Conservation (phyloP, 2,797 vertebrate species). For the Pachyuromys duprasi region DNA sequence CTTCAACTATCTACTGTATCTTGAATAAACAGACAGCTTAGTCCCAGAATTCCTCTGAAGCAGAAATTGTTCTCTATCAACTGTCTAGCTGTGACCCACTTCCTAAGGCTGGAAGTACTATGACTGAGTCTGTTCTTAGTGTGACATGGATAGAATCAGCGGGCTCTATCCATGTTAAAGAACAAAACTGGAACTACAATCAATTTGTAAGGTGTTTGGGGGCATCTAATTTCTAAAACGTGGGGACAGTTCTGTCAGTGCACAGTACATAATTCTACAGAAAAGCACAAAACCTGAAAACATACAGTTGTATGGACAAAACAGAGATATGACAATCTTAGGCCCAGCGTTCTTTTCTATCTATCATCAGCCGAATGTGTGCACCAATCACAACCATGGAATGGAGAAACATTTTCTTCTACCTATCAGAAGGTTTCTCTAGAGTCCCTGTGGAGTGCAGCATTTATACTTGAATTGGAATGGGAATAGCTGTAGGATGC, state of each 20-base stretch:
- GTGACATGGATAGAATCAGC: too few relatives aligned
- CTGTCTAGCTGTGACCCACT: not conserved
- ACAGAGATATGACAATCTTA: not conserved
- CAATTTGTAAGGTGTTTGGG: not conserved
- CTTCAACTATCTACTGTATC: not conserved
- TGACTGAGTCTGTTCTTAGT: not conserved
- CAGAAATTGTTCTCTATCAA: not conserved
- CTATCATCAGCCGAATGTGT: not conserved
- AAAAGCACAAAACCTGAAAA: not conserved
- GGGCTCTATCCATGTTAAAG: not conserved
- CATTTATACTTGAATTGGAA: rapidly evolving
- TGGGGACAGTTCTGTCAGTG: rapidly evolving
- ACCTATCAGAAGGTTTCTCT: not conserved
- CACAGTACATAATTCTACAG: not conserved
- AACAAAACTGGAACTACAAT: not conserved
- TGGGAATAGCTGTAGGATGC: not conserved
- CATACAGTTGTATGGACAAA: not conserved
- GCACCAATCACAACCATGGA: not conserved
- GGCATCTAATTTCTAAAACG: not conserved
- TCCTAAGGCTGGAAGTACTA: not conserved
- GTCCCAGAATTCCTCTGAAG: too few relatives aligned
- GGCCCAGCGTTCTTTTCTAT: not conserved
- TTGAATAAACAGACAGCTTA: not conserved
- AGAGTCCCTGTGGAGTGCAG: not conserved
- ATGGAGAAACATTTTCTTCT: not conserved